Percentiles rank a stretch among this genome's conserved stretches.
These are phyloP conservation scores for Aptenodytes patagonicus DNA, from an alignment of 2,113 vertebrate species.

Conservation along the genomic window DNA sequence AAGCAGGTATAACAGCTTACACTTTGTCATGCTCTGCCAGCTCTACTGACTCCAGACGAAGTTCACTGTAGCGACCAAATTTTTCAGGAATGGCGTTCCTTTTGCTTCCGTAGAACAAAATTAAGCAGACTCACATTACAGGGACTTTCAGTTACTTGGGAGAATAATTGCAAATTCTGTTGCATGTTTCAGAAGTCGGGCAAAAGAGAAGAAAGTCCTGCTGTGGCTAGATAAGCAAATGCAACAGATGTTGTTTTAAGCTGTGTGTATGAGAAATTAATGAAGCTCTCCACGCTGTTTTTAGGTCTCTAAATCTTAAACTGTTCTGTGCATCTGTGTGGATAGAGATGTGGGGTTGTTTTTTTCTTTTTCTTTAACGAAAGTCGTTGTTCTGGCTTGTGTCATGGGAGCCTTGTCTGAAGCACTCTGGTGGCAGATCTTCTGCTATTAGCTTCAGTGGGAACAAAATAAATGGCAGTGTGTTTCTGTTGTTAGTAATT, in stretches of 20 bases:
- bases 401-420: background rate
- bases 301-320: slow-evolving; percentile 44
- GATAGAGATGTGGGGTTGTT: background rate
- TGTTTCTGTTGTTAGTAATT: background rate
- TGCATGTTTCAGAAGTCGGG: background rate
- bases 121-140: background rate
- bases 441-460: background rate
- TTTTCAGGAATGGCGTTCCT: background rate
- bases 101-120: background rate
- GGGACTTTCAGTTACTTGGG: background rate
- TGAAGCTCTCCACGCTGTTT: background rate
- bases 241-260: slow-evolving; percentile 37
- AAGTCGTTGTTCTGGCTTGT: background rate
- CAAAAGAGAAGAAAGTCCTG: background rate
- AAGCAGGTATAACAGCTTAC: background rate
- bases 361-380: background rate
- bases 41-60: background rate
- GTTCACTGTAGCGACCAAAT: background rate
- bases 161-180: background rate
- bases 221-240: slow-evolving; percentile 16
- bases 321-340: background rate
- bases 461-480: background rate
- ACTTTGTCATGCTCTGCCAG: background rate
- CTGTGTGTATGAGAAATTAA: background rate
- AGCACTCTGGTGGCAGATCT: background rate